Base-by-base conservation (phyloP, 1,140 invertebrate species). In the Carposina sasakii region DNA sequence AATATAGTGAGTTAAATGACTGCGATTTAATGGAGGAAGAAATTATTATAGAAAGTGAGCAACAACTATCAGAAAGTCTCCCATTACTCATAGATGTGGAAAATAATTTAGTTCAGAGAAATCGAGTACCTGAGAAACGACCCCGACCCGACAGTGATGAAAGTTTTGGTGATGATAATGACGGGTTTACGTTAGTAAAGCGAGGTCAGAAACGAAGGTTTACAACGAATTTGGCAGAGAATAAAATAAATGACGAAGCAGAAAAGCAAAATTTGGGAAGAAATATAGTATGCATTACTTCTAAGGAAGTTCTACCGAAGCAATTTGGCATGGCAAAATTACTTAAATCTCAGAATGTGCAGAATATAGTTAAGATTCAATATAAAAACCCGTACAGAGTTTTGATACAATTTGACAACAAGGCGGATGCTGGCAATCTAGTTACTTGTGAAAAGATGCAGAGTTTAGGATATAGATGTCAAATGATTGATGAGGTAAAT, bases 141-240 rank as follows among this genome's bases (percentile, higher is more conserved):
- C 26, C 33, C 28, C 40, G 41, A 36, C 22, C 36, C 13, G 20
- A 20, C 26, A 37, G 41, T 31, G 20, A 36, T 20, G 48, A 51
- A 10, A 19, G 20, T 44, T 37, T 22, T 37, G 41, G 26, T 1
- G 48, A 51, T 21, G 48, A 22, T 28, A 44, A 44, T 51, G 20
- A n/a, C n/a, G n/a, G n/a, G n/a, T n/a, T 36, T 19, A 51, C 48
- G 12, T 21, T 51, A 36, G 37, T 9, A 2, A 44, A 23, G 21
- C 43, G 15, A 20, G 44, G 33, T 28, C 30, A 22, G n/a, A 51
- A 51, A 44, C 41, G 17, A 3, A 30, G 9, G 8, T 37, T 28
- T 15, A 36, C 17, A 41, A 22, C 1, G 39, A 24, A 23, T 24
- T 12, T 21, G 5, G 23, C 21, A 15, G n/a, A 24, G 13, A 21